Base-by-base conservation (phyloP, 2,888 invertebrate genomes). In the Brachylomia viminalis region DNA sequence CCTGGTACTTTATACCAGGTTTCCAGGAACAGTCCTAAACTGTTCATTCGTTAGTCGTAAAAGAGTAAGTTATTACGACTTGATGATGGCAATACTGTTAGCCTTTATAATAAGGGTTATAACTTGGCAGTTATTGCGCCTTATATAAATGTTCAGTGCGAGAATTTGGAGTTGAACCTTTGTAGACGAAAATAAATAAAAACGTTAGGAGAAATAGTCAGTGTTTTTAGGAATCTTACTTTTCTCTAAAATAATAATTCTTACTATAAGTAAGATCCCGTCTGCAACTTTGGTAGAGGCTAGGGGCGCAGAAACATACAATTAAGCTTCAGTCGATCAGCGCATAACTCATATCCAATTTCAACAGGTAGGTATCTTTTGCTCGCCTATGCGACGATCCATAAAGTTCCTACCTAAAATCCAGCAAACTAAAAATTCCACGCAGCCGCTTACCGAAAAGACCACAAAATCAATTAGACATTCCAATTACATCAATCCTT, bases 41-140 rank as follows among this genome's bases (percentile, higher is more conserved):
- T 77, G 83, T 47, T 74, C 59, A 84, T 79, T 79, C 69, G 59
- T 82, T 59, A 38, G 45, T 79, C 85, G 72, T 84, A 85, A 84
- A 84, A 67, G 45, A 61, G 58, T 85, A 76, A 85, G 70, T 77
- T 69, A 80, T 79, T 82, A 79, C 58, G 45, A 62, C 76, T 74
- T 74, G 65, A 84, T 82, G 79, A 75, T 61, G 49, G 77, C 72
- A 30, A 67, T 84, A 56, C 54, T 72, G 65, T 77, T 80, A 81
- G 54, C 58, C 47, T 68, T 74, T 67, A 49, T 59, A 76, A 61
- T 69, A 49, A 80, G 61, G 17, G 66, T 64, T 56, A 77, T 83
- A 56, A 80, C 58, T 75, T 56, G 49, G 33, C 54, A 64, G 69
- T 70, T 67, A 70, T 80, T 80, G 49, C 33, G 45, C 45, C 59